Conservation (phyloP, 2,888 invertebrate species). For the Dynastes maya region DNA sequence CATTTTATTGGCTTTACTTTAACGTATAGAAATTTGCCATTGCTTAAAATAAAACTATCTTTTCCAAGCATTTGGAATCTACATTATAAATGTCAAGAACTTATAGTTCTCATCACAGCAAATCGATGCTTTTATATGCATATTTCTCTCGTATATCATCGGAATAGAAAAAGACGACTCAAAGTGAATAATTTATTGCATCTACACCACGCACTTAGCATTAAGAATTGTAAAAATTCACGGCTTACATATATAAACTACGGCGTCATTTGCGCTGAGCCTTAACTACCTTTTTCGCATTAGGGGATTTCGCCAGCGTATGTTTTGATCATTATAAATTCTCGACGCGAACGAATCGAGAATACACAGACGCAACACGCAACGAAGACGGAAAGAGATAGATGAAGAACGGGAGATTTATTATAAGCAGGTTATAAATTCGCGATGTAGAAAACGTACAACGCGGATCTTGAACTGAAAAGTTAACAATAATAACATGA, state of each 20-base stretch:
- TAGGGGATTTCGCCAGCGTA: background rate
- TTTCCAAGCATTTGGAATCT: too few species aligned
- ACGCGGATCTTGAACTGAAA: slow-evolving; percentile 36
- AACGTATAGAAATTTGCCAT: too few species aligned
- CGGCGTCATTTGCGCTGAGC: background rate
- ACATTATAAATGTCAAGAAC: too few species aligned
- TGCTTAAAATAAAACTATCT: too few species aligned
- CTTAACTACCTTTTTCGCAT: slow-evolving; percentile 1
- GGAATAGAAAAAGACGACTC: background rate
- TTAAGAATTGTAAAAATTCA: background rate
- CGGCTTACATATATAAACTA: background rate
- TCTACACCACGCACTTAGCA: background rate
- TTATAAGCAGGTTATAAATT: slow-evolving; percentile 37
- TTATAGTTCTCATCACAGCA: background rate
- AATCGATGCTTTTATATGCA: background rate
- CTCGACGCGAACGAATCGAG: background rate
- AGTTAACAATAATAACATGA: slow-evolving; percentile 26
- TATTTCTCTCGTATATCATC: background rate
- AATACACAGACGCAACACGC: background rate
- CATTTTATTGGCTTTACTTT: too few species aligned
- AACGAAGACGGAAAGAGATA: background rate
- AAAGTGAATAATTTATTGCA: background rate
- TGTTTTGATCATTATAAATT: slow-evolving; percentile 21
- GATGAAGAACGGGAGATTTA: slow-evolving; percentile 16
- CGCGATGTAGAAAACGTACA: slow-evolving; percentile 7